Evolutionary conservation across 1,140 invertebrate genomes (phyloP), one percentile per base, ranked within the genome.

Genomic region (Apis laboriosa): DNA sequence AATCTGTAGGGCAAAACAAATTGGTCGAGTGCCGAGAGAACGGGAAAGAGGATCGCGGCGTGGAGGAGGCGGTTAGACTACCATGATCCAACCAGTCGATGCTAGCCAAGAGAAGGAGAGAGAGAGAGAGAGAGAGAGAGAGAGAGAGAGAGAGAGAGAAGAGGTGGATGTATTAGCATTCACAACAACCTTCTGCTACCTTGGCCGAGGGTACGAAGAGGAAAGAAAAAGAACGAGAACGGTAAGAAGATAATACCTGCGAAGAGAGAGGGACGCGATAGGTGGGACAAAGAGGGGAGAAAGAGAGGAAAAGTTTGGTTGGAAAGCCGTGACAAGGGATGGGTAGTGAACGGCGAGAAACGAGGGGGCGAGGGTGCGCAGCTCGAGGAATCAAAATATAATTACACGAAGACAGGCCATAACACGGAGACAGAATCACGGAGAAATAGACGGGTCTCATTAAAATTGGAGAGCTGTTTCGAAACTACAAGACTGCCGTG

Each of bases 401-500:
- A 94, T 94, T 93, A 93, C 92, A 93, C 93, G 93, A 93, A 93
- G 93, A 90, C 90, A 90, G 87, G 79, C 83, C 77, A 85, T 92
- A 92, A 93, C 91, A 90, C 89, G 91, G 91, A 91, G 90, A 94
- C 91, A 92, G 91, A 92, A 92, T 92, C 89, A 90, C 88, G 85
- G 89, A 87, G 92, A 89, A 93, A 94, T 93, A 93, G 92, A 92
- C 90, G 92, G 91, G 90, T 90, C 92, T 94, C 93, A 94, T 94
- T 94, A 94, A 94, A 94, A 94, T 94, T 94, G 92, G 92, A 94
- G 93, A 92, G 92, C 90, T 93, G 92, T 93, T 93, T 92, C 92
- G 91, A 91, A 93, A 93, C 92, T 94, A 91, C 92, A 92, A 92
- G 91, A 91, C 92, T 92, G 92, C 90, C 89, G 92, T 91, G 93